Base-by-base conservation (phyloP, 2,113 vertebrate species). In the Martes martes region DNA sequence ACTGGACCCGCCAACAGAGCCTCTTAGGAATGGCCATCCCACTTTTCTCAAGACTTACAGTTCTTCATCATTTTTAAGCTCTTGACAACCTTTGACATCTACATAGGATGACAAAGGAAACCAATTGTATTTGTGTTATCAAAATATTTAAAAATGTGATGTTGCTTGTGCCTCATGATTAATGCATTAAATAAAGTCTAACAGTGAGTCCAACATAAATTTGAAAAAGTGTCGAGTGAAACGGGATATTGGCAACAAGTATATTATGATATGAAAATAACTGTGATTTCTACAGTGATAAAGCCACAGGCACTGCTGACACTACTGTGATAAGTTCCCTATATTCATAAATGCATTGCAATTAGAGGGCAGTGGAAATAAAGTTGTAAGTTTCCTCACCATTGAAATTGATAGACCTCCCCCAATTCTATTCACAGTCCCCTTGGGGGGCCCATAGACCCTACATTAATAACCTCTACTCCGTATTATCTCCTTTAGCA, bases 161-260 rank as follows among this genome's bases (percentile, higher is more conserved):
- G 24, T 42, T 63, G 39, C 14, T 4, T 33, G 31, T 86, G 42
- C 42, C 95, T 88, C 50, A 39, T 95, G 63, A 90, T 95, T 84
- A 96, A 93, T 95, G 57, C 50, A 23, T 83, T 95, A 79, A 97
- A 52, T 88, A 52, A 87, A 95, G 93, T 55, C 67, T 74, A 93
- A 63, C 71, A 71, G 47, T 74, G 83, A 88, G 86, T 87, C 83
- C 90, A 87, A 87, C 39, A 87, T 59, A 95, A 80, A 65, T 95
- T 69, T 87, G 61, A 90, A 78, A 69, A 89, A n/a, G 11, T 61
- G 36, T 83, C 45, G 39, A 90, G 47, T 47, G 90, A 73, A 83
- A 94, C 69, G 45, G 21, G 15, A 31, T 95, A 79, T 78, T n/a
- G 33, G 39, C 65, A 96, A 55, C 24, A 36, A 28, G 26, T 59